Base-by-base conservation (phyloP, 2,113 vertebrate genomes). In the Nansenia antarctica region DNA sequence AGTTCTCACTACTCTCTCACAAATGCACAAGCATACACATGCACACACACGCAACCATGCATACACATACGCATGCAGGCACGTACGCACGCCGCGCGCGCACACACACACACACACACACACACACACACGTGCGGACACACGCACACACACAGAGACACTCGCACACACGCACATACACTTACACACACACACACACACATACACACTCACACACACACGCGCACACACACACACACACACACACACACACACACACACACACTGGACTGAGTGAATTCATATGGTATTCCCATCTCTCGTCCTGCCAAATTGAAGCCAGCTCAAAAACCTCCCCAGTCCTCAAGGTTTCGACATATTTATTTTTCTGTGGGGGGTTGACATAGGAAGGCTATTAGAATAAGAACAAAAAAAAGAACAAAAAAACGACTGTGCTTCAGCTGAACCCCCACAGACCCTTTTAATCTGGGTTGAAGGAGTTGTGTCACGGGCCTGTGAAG, bases 281-380 rank as follows among this genome's bases (percentile, higher is more conserved):
- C 84, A 84, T 79, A 81, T 90, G 90, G 86, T 87, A 82, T 84
- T 82, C 76, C 67, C 76, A 87, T 85, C 76, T 45, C 68, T 65
- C 26, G 20, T 34, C n/a, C 78, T 77, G 82, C 83, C 79, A 80
- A 84, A 73, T 55, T 73, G 70, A 83, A 89, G 57, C 77, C 47
- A 62, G 70, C 55, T 72, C 20, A 45, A 69, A 81, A 84, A 37
- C 78, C 79, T 85, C 79, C 73, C 72, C 80, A 57, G 77, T 54
- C 61, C 78, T 83, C 66, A 55, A 70, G 74, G 76, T 81, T 79
- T 57, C 47, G 87, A 78, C 32, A 45, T 82, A 83, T 87, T 87
- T 89, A 64, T 85, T 83, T 81, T 77, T 82, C 70, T 76, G 76
- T 57, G 68, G 74, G 78, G 75, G 70, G 73, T 71, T 82, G 87